These are phyloP conservation scores for Siniperca undulata DNA, from an alignment of 2,797 vertebrate genomes.

Conservation along the genomic window DNA sequence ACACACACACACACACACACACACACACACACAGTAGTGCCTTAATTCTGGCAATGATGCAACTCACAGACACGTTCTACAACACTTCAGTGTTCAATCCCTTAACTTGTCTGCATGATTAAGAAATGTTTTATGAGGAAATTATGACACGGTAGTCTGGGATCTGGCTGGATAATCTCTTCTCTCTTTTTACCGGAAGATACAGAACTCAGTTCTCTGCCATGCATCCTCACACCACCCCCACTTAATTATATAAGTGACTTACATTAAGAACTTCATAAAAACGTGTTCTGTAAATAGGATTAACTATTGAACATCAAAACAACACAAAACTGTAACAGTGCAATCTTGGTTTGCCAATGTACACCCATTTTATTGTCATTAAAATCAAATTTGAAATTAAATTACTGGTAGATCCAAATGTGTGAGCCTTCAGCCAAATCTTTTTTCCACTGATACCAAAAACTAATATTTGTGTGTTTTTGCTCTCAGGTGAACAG, in stretches of 20 bases:
- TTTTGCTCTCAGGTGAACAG: neutral
- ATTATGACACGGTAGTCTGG: neutral
- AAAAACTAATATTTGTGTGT: neutral
- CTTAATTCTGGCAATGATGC: conserved; percentile 26
- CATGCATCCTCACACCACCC: neutral
- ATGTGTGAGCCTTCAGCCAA: neutral
- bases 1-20: conserved; percentile 2
- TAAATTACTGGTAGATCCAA: neutral
- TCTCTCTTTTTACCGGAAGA: neutral
- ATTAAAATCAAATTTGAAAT: neutral
- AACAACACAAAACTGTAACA: conserved; percentile 2
- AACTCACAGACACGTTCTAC: neutral
- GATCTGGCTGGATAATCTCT: neutral
- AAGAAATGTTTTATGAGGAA: conserved; percentile 8
- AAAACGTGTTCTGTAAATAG: neutral
- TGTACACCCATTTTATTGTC: neutral
- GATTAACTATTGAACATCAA: neutral
- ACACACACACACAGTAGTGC: conserved; percentile 11
- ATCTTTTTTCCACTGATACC: neutral
- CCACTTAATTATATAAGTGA: neutral
- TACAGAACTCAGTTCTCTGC: neutral
- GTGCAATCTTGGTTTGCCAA: neutral
- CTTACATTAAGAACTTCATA: neutral
- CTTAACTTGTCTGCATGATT: neutral
- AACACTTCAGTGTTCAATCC: conserved; percentile 13